These are phyloP conservation scores for Mnemiopsis leidyi DNA, from an alignment of 37 sponge, comb jelly and placozoan genomes.

Conservation along the genomic window DNA sequence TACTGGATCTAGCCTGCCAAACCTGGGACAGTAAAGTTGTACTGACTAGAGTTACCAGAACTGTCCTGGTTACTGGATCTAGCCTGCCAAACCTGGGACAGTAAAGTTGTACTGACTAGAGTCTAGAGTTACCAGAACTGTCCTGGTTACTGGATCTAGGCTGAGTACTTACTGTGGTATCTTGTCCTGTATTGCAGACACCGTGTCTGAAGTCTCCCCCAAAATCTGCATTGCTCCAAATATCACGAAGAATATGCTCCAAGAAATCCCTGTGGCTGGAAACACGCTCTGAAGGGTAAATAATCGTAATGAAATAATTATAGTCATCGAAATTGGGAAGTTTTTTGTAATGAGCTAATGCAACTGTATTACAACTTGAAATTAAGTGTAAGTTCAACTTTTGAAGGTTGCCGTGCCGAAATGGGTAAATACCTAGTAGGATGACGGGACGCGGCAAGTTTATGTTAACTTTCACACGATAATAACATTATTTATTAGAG, in stretches of 20 bases:
- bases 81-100: neutral
- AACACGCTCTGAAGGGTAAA: slow-evolving; percentile 30
- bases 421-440: no score
- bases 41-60: neutral
- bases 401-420: no score
- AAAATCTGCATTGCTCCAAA: slow-evolving; percentile 44
- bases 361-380: no score
- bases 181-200: slow-evolving; percentile 13
- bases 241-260: slow-evolving; percentile 34
- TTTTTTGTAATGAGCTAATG: no score
- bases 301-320: neutral
- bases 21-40: neutral
- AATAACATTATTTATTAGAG: no score
- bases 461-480: no score
- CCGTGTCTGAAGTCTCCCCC: slow-evolving; percentile 32
- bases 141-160: neutral
- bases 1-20: neutral
- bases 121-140: neutral
- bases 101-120: neutral
- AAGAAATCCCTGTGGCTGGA: slow-evolving; percentile 50
- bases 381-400: no score
- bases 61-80: neutral
- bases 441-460: no score
- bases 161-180: slow-evolving; percentile 54
- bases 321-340: no score